Percentiles rank a stretch among this genome's conserved stretches.
Evolutionary conservation across 2,888 invertebrate species (phyloP).

Genomic region (Acrobasis suavella): DNA sequence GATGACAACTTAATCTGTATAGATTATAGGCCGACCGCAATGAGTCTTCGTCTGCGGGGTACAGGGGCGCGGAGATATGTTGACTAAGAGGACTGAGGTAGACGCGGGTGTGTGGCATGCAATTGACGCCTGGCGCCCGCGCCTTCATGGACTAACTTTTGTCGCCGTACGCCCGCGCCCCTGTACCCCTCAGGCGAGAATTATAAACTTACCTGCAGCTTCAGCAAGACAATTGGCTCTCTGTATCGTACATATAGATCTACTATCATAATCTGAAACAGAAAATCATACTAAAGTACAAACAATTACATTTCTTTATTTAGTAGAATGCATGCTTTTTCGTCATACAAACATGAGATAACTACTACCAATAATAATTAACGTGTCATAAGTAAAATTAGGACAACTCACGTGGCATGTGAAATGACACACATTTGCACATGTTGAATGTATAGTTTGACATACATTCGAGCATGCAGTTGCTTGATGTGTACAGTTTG

Average conservation of each 20-base stretch:
- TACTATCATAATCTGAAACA: constrained; percentile 9
- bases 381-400: constrained; percentile 3
- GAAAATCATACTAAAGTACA: not conserved
- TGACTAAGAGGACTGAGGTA: too few relatives aligned
- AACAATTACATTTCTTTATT: too few relatives aligned
- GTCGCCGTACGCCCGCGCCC: too few relatives aligned
- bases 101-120: too few relatives aligned
- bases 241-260: constrained; percentile 5
- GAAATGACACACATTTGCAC: constrained; percentile 49
- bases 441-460: constrained; percentile 42
- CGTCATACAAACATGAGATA: too few relatives aligned
- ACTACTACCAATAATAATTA: not conserved
- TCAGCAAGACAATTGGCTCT: not conserved
- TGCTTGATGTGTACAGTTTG: constrained; percentile 48
- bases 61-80: too few relatives aligned
- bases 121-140: too few relatives aligned
- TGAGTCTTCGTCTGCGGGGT: not conserved
- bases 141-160: too few relatives aligned
- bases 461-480: constrained; percentile 53
- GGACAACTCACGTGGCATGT: constrained; percentile 57
- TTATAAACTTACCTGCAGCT: constrained; percentile 1
- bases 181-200: not conserved
- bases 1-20: too few relatives aligned
- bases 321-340: too few relatives aligned
- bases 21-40: not conserved